Percentiles rank a stretch among this genome's conserved stretches.
phyloP scores from a whole-genome alignment of 2,888 invertebrate genomes.

The Meta bourneti region DNA sequence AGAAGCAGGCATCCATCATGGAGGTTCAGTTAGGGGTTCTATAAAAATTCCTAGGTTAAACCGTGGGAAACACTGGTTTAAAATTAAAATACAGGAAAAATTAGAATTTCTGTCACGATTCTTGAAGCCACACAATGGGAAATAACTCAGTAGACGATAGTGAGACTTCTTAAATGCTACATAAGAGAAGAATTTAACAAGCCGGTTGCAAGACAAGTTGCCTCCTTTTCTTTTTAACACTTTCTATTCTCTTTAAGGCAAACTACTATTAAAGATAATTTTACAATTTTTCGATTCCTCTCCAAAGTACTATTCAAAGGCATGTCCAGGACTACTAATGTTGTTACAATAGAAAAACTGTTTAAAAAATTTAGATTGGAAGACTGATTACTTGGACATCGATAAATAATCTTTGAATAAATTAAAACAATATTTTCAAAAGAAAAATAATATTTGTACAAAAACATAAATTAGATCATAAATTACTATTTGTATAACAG shows the following conservation, averaged over 20 bases:
- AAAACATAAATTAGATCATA: constrained; percentile 47
- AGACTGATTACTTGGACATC: constrained; percentile 55
- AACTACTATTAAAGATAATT: constrained; percentile 25
- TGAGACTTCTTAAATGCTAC: neutral
- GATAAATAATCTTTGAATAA: constrained; percentile 38
- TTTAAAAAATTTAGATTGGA: constrained; percentile 62
- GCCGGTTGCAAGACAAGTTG: neutral
- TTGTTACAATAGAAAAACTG: constrained; percentile 44
- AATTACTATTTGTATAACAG: neutral
- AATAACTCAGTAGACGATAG: neutral
- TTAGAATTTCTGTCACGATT: neutral
- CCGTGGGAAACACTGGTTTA: neutral
- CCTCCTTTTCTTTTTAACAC: neutral
- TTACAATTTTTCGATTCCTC: neutral
- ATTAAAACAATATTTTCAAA: constrained; percentile 26
- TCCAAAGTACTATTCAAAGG: constrained; percentile 5
- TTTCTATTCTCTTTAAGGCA: constrained; percentile 5
- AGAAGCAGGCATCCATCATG: too few species aligned
- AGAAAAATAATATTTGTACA: constrained; percentile 36
- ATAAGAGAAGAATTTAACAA: neutral
- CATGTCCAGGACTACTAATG: neutral
- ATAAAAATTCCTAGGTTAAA: too few species aligned
- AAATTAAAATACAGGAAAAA: neutral
- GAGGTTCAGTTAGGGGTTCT: too few species aligned
- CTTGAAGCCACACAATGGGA: neutral